phyloP scores from a whole-genome alignment of 2,797 vertebrate species.

The Gallirallus australis region DNA sequence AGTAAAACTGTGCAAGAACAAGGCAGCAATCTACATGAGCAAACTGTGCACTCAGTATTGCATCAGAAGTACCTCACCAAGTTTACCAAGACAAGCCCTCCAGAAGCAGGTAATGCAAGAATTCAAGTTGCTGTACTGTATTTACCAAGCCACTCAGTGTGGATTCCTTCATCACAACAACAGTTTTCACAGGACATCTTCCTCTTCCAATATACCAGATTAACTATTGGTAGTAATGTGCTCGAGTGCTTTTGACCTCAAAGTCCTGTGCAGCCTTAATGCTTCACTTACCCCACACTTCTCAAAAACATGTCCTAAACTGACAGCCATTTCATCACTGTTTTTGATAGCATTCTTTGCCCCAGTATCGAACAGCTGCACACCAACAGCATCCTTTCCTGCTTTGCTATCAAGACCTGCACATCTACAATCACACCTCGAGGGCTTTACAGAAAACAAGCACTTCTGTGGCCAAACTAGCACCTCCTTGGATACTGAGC shows the following conservation, averaged over 20 bases:
- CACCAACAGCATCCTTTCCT: not conserved
- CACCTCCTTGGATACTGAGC: not conserved
- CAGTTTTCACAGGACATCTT: not conserved
- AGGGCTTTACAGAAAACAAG: not conserved
- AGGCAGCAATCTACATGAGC: not conserved
- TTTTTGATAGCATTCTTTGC: not conserved
- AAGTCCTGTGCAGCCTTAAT: not conserved
- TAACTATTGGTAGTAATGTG: not conserved
- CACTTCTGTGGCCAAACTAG: not conserved
- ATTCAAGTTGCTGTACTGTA: not conserved
- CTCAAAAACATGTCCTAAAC: not conserved
- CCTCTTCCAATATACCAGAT: not conserved
- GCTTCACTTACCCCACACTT: not conserved
- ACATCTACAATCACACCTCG: rapidly evolving
- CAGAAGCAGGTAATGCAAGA: rapidly evolving
- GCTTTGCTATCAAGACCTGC: not conserved
- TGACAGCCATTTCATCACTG: not conserved
- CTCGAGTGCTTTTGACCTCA: not conserved
- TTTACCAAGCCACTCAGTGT: not conserved
- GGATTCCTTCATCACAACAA: not conserved
- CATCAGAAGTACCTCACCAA: not conserved
- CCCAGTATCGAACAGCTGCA: not conserved
- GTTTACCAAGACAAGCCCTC: not conserved
- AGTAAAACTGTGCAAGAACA: not conserved
- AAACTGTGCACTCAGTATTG: rapidly evolving